phyloP scores from a whole-genome alignment of 53 echinoderm and acorn worm genomes.

The Echinarachnius parma region DNA sequence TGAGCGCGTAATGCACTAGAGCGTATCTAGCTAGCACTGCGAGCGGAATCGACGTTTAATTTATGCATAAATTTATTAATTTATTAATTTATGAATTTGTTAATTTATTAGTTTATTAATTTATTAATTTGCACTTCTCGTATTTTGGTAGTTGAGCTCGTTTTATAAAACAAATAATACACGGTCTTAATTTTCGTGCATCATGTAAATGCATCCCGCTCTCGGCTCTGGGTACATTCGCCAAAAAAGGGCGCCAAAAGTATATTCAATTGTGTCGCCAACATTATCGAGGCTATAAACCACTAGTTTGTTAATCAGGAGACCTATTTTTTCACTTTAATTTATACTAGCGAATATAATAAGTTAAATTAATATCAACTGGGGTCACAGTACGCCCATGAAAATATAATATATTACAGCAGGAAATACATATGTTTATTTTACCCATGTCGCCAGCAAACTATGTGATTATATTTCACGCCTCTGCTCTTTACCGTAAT shows the following conservation, averaged over 20 bases:
- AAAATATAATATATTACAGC: constrained; percentile 5
- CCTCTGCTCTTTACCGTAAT: constrained; percentile 30
- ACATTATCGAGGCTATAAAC: constrained; percentile 21
- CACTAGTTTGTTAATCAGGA: background rate
- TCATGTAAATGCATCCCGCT: too few species aligned
- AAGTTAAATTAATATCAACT: constrained; percentile 29
- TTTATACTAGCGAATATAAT: constrained; percentile 33
- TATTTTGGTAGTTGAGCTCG: too few species aligned
- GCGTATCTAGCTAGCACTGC: too few species aligned
- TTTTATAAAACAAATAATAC: too few species aligned
- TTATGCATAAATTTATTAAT: too few species aligned
- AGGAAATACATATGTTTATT: constrained; percentile 22
- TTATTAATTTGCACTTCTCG: too few species aligned
- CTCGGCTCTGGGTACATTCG: constrained; percentile 7
- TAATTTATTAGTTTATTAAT: too few species aligned
- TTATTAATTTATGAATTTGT: too few species aligned
- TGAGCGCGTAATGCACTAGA: too few species aligned
- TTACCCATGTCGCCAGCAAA: constrained; percentile 29
- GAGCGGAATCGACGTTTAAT: too few species aligned
- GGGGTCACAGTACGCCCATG: constrained; percentile 9
- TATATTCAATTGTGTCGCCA: constrained; percentile 22
- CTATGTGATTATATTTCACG: constrained; percentile 27
- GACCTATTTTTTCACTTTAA: constrained; percentile 17
- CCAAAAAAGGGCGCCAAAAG: constrained; percentile 29
- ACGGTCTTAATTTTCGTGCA: too few species aligned